Conservation (phyloP, 2,113 vertebrate species). For the Mormyrus lacerda region DNA sequence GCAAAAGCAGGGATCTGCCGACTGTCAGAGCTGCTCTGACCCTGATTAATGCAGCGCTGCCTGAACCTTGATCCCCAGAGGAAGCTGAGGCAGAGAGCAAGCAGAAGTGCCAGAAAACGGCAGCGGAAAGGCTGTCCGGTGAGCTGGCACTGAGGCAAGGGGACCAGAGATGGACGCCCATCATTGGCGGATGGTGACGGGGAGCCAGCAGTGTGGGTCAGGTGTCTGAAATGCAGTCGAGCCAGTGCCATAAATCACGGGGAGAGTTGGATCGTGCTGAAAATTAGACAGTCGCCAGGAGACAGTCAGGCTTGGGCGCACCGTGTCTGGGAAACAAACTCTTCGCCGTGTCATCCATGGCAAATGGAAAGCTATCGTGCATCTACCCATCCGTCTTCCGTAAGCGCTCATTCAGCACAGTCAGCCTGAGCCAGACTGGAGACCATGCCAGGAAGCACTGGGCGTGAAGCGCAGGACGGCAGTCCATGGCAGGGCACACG, state of each 20-base stretch:
- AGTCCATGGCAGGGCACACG: not conserved
- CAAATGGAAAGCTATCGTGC: not conserved
- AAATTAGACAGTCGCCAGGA: not conserved
- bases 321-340: not conserved
- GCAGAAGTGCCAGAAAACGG: not conserved
- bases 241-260: not conserved
- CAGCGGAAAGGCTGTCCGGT: not conserved
- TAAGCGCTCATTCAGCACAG: not conserved
- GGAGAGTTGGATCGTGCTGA: not conserved
- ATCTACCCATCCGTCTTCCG: not conserved
- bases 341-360: not conserved
- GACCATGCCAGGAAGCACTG: not conserved
- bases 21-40: not conserved
- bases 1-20: not conserved
- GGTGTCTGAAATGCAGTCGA: not conserved
- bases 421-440: not conserved
- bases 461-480: not conserved
- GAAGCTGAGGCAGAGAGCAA: not conserved
- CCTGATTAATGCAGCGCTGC: not conserved
- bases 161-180: not conserved
- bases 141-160: not conserved
- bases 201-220: not conserved
- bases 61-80: not conserved
- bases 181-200: not conserved
- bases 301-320: not conserved